Percentiles rank a stretch among this genome's conserved stretches.
Conservation (phyloP, 2,113 vertebrate species). For the Shinisaurus crocodilurus region DNA sequence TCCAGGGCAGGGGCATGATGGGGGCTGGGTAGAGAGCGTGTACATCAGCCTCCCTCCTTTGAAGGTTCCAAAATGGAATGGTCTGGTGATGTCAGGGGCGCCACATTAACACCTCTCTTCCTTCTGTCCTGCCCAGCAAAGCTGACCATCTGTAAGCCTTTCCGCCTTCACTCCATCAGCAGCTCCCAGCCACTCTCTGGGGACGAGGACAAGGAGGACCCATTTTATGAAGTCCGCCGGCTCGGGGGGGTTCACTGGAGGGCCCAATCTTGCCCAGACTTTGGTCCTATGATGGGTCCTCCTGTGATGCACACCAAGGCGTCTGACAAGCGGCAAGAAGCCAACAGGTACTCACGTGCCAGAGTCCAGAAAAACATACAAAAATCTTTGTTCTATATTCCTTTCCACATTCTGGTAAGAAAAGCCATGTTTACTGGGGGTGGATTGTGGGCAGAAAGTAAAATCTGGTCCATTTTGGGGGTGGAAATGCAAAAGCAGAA, state of each 20-base stretch:
- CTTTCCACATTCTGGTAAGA: neutral
- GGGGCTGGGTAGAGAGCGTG: too few species aligned
- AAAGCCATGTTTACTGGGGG: too few species aligned
- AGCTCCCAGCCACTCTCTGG: neutral
- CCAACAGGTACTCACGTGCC: conserved; percentile 54
- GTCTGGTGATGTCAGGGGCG: neutral
- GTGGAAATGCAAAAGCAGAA: too few species aligned
- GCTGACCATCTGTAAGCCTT: conserved; percentile 7
- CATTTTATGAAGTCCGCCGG: neutral
- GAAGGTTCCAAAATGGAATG: too few species aligned
- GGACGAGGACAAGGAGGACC: neutral
- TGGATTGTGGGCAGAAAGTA: too few species aligned
- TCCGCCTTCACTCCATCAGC: neutral
- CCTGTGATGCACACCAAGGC: conserved; percentile 48
- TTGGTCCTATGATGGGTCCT: neutral
- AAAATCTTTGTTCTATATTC: neutral
- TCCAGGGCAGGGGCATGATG: too few species aligned
- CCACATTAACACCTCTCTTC: neutral
- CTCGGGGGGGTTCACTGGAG: neutral
- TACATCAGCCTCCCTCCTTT: neutral
- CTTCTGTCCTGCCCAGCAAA: neutral
- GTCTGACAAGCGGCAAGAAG: conserved; percentile 64
- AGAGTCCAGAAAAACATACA: neutral
- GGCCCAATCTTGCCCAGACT: neutral
- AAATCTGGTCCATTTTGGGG: too few species aligned